phyloP scores from a whole-genome alignment of 1,140 invertebrate species.

The Saccostrea cuccullata region DNA sequence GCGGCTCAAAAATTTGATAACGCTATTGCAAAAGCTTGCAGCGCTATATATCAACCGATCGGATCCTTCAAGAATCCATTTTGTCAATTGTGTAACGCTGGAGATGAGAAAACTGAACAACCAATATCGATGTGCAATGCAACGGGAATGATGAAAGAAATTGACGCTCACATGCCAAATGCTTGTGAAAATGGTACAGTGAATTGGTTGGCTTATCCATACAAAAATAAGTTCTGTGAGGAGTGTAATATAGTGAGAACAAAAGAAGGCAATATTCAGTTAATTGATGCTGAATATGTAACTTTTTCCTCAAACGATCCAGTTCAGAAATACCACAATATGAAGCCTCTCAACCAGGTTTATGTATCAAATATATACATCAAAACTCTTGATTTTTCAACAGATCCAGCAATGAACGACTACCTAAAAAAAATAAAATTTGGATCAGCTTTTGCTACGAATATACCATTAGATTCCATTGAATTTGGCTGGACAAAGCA shows the following conservation, averaged over 20 bases:
- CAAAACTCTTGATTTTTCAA: neutral
- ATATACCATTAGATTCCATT: neutral
- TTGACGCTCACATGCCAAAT: neutral
- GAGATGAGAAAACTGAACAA: neutral
- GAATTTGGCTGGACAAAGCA: neutral
- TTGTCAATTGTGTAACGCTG: neutral
- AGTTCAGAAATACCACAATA: no score
- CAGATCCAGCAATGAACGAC: neutral
- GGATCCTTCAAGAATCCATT: conserved; percentile 6
- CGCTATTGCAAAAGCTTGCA: neutral
- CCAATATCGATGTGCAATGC: neutral
- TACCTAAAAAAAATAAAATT: neutral
- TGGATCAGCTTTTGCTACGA: neutral
- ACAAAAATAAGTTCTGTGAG: neutral
- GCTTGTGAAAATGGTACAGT: neutral
- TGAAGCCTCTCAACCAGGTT: neutral
- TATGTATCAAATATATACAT: neutral
- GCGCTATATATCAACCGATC: neutral
- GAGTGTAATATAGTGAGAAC: neutral
- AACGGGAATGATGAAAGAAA: neutral
- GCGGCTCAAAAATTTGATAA: neutral
- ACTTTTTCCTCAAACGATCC: neutral
- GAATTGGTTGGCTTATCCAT: neutral
- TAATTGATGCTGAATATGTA: no score
- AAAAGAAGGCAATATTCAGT: neutral